Conservation (phyloP, 2,113 vertebrate genomes). For the pig (Sus scrofa) region DNA sequence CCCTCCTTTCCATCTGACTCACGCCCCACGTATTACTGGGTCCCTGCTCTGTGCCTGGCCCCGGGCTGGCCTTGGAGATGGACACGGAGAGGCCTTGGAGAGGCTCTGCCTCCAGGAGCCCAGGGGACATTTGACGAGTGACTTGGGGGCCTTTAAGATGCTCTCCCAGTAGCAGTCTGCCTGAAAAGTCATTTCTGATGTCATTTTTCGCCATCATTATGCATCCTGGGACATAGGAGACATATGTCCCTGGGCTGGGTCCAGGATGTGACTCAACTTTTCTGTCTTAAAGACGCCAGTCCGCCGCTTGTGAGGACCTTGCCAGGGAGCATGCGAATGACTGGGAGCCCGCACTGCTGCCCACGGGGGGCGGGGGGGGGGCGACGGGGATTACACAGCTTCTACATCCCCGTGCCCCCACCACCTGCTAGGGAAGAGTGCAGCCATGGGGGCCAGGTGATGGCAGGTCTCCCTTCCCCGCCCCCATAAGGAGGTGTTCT, state of each 20-base stretch:
- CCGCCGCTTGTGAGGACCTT: rapidly evolving
- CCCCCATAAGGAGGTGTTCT: neutral
- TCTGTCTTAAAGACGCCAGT: neutral
- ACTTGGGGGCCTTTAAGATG: neutral
- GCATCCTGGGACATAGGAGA: neutral
- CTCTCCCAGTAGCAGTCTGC: neutral
- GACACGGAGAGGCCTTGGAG: neutral
- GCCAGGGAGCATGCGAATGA: rapidly evolving
- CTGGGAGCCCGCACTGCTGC: rapidly evolving
- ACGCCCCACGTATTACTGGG: neutral
- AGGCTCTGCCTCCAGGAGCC: neutral
- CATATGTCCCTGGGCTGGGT: neutral
- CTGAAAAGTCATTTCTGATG: rapidly evolving
- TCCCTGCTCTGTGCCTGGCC: neutral
- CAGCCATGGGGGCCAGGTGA: neutral
- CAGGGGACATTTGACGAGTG: rapidly evolving
- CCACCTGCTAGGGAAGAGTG: rapidly evolving
- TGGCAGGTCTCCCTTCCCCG: neutral
- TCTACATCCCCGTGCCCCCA: rapidly evolving
- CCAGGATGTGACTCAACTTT: neutral
- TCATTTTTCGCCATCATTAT: rapidly evolving
- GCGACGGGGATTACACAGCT: rapidly evolving
- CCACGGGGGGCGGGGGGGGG: rapidly evolving
- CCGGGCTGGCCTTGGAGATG: neutral
- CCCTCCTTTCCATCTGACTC: neutral